These are phyloP conservation scores for Epinephelus fuscoguttatus DNA, from an alignment of 2,113 vertebrate genomes.

Conservation along the genomic window DNA sequence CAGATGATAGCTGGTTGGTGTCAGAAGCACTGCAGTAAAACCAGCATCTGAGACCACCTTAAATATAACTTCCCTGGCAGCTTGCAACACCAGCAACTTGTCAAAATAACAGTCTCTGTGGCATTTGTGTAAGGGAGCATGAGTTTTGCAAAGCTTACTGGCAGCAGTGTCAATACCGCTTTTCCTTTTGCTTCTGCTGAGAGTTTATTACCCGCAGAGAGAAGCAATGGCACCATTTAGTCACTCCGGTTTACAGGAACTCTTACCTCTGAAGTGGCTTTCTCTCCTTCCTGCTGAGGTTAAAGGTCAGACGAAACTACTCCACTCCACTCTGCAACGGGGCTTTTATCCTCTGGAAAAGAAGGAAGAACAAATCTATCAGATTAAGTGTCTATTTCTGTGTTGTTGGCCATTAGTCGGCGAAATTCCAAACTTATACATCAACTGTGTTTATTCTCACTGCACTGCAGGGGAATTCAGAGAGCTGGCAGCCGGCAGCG, in stretches of 20 bases:
- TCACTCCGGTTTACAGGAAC: constrained; percentile 55
- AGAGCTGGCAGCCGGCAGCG: constrained; percentile 30
- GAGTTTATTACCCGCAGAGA: constrained; percentile 35
- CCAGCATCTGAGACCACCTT: constrained; percentile 27
- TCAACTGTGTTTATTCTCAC: constrained; percentile 14
- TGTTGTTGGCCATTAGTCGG: constrained; percentile 23
- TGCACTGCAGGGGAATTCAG: constrained; percentile 26
- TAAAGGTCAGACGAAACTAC: constrained; percentile 66
- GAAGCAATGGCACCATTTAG: constrained; percentile 12
- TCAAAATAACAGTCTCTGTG: constrained; percentile 19
- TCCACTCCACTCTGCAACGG: constrained; percentile 34
- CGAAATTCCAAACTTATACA: constrained; percentile 18
- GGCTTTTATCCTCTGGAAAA: constrained; percentile 48
- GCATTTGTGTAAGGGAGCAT: not conserved
- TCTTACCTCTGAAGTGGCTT: constrained; percentile 77
- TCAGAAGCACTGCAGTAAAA: constrained; percentile 4
- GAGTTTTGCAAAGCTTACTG: constrained; percentile 33
- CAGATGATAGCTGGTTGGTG: constrained; percentile 27
- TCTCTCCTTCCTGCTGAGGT: constrained; percentile 60
- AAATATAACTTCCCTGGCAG: constrained; percentile 24
- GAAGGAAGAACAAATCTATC: constrained; percentile 1
- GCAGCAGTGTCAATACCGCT: constrained; percentile 3
- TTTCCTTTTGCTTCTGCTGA: constrained; percentile 15
- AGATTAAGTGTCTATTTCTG: constrained; percentile 25
- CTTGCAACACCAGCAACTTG: not conserved